These are phyloP conservation scores for Drosophila melanica DNA, from an alignment of 1,140 invertebrate genomes.

Conservation along the genomic window DNA sequence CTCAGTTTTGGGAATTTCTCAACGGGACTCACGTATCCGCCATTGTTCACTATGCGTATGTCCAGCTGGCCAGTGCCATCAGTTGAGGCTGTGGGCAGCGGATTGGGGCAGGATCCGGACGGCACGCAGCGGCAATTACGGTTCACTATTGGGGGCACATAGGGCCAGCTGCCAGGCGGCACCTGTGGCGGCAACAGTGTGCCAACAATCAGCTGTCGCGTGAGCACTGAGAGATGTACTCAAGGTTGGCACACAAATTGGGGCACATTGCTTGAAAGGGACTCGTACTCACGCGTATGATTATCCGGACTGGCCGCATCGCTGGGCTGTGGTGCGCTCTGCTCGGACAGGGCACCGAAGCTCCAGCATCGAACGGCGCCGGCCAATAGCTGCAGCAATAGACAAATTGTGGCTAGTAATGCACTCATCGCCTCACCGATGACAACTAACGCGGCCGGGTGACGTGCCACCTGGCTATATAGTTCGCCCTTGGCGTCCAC, in stretches of 20 bases:
- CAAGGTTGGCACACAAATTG: too few species aligned
- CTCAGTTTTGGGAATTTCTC: background rate
- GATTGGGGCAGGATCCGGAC: conserved; percentile 68
- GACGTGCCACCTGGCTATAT: conserved; percentile 56
- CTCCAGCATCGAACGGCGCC: conserved; percentile 33
- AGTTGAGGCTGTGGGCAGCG: conserved; percentile 59
- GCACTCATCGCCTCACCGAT: conserved; percentile 49
- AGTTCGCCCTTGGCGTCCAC: conserved; percentile 35
- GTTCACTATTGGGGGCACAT: conserved; percentile 37
- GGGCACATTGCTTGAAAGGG: too few species aligned
- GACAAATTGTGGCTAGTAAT: conserved; percentile 13
- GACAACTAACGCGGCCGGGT: conserved; percentile 54
- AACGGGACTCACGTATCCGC: conserved; percentile 57
- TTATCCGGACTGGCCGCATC: conserved; percentile 53
- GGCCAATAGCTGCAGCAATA: conserved; percentile 34
- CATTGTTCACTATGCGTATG: conserved; percentile 87
- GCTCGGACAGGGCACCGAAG: conserved; percentile 34
- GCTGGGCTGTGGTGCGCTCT: conserved; percentile 49
- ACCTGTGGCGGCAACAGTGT: conserved; percentile 52
- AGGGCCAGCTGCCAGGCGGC: conserved; percentile 45
- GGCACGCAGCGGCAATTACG: conserved; percentile 79
- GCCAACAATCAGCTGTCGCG: conserved; percentile 74
- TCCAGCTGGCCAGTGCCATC: conserved; percentile 86
- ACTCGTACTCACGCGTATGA: conserved; percentile 59
- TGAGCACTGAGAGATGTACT: conserved; percentile 43